Conservation (phyloP, 2,888 invertebrate species). For the Corbicula japonica region DNA sequence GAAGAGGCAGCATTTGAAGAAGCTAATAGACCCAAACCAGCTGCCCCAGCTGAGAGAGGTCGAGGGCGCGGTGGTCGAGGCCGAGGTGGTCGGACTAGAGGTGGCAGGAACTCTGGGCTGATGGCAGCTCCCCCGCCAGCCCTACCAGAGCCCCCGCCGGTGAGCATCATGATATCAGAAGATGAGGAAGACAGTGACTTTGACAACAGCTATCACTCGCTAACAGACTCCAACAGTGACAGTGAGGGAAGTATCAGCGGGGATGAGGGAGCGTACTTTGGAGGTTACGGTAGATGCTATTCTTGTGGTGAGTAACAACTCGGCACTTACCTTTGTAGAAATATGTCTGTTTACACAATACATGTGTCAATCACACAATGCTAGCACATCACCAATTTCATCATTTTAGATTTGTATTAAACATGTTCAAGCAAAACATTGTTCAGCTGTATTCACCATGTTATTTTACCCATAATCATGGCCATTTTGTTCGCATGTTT, state of each 20-base stretch:
- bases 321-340: background rate
- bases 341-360: too few relatives aligned
- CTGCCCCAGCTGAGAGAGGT: constrained; percentile 43
- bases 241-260: constrained; percentile 60
- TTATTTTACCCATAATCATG: too few relatives aligned
- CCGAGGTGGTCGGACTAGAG: constrained; percentile 53
- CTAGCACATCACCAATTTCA: too few relatives aligned
- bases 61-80: constrained; percentile 60
- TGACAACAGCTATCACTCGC: constrained; percentile 26
- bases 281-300: constrained; percentile 90
- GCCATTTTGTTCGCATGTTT: too few relatives aligned
- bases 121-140: constrained; percentile 24
- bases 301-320: constrained; percentile 87
- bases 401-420: too few relatives aligned
- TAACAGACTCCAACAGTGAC: constrained; percentile 29
- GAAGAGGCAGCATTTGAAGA: constrained; percentile 73
- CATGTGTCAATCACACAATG: too few relatives aligned
- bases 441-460: too few relatives aligned
- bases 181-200: constrained; percentile 43
- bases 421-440: too few relatives aligned
- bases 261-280: constrained; percentile 88
- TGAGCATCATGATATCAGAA: constrained; percentile 54
- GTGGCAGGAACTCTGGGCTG: too few relatives aligned
- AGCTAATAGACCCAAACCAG: constrained; percentile 53
- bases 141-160: constrained; percentile 35